Conservation (phyloP, 2,797 vertebrate genomes). For the Coilia nasus region DNA sequence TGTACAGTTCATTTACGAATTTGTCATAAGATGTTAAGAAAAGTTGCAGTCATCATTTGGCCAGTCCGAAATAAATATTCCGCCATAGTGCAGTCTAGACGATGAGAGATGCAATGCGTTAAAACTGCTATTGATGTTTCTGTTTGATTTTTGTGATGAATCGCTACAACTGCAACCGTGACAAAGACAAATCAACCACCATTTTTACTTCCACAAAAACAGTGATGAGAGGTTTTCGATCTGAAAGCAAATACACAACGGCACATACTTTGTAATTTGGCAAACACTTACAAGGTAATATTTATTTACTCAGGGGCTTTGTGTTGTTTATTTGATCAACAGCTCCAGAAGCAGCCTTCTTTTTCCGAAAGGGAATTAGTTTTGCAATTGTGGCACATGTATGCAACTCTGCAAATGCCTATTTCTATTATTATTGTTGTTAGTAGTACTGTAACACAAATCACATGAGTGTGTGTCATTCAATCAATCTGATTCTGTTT, state of each 20-base stretch:
- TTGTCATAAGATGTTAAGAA: neutral
- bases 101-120: neutral
- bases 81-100: neutral
- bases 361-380: neutral
- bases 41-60: neutral
- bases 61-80: neutral
- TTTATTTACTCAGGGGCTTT: neutral
- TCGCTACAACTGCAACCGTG: neutral
- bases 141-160: neutral
- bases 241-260: neutral
- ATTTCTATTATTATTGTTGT: neutral
- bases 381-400: neutral
- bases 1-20: neutral
- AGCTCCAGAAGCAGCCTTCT: neutral
- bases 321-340: neutral
- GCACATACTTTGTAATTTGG: neutral
- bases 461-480: too few relatives aligned
- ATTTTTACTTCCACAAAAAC: constrained; percentile 13
- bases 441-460: too few relatives aligned
- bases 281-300: neutral
- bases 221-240: constrained; percentile 25
- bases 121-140: constrained; percentile 8
- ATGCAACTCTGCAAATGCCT: neutral
- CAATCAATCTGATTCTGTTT: neutral
- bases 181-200: constrained; percentile 20